These are phyloP conservation scores for Eupithecia subfuscata DNA, from an alignment of 2,888 invertebrate species.

Conservation along the genomic window DNA sequence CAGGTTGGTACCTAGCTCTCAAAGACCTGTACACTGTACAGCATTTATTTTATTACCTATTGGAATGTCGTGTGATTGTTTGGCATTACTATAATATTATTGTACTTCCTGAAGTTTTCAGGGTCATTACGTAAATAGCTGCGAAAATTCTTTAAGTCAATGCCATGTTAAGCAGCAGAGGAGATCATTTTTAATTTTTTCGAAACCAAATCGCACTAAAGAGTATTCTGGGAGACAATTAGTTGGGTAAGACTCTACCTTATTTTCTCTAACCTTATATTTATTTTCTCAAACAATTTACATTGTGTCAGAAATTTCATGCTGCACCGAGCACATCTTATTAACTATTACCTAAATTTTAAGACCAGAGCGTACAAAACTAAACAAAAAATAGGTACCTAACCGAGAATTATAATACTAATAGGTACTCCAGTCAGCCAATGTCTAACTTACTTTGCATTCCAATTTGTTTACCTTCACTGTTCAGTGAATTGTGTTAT, in stretches of 20 bases:
- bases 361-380: too few species aligned
- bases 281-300: too few species aligned
- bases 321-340: too few species aligned
- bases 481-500: conserved; percentile 23
- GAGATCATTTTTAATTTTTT: conserved; percentile 70
- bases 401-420: too few species aligned
- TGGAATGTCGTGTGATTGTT: background rate
- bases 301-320: too few species aligned
- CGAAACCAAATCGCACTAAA: conserved; percentile 80
- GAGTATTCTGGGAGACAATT: conserved; percentile 89
- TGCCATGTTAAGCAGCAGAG: conserved; percentile 64
- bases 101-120: conserved; percentile 71
- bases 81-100: conserved; percentile 16
- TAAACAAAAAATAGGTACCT: too few species aligned
- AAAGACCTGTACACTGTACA: background rate
- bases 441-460: conserved; percentile 46
- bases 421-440: background rate
- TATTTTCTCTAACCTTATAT: background rate
- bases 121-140: conserved; percentile 81
- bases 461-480: conserved; percentile 44
- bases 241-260: conserved; percentile 86
- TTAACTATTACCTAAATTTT: too few species aligned
- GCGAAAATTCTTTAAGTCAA: conserved; percentile 61
- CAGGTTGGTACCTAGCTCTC: conserved; percentile 52
- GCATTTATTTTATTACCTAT: too few species aligned